Conservation (phyloP, 2,888 invertebrate genomes). For the Agonopterix subpropinquella region DNA sequence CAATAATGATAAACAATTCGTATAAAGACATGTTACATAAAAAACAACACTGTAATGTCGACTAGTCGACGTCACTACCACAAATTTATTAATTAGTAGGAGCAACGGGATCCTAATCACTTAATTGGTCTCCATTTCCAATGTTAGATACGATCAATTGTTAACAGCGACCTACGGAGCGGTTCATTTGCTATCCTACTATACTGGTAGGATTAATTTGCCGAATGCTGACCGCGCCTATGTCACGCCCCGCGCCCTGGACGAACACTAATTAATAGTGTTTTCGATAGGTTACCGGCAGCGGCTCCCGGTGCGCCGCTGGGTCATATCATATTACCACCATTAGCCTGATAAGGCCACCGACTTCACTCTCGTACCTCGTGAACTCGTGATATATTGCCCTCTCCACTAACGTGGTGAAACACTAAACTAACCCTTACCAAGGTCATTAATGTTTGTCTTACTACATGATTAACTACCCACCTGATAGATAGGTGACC, state of each 20-base stretch:
- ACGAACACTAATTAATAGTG: slow-evolving; percentile 63
- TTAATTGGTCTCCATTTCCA: slow-evolving; percentile 53
- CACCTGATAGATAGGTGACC: slow-evolving; percentile 17
- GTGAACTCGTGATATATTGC: slow-evolving; percentile 38
- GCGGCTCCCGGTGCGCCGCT: slow-evolving; percentile 28
- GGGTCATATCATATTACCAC: slow-evolving; percentile 39
- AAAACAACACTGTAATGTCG: slow-evolving; percentile 20
- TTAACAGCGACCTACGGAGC: slow-evolving; percentile 34
- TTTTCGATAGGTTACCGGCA: slow-evolving; percentile 53
- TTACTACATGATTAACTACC: slow-evolving; percentile 36
- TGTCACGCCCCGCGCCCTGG: slow-evolving; percentile 49
- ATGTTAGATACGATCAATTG: slow-evolving; percentile 56
- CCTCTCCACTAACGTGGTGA: slow-evolving; percentile 33
- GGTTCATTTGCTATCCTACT: slow-evolving; percentile 41
- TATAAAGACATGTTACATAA: no score
- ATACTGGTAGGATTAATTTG: slow-evolving; percentile 64
- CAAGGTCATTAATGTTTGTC: slow-evolving; percentile 35
- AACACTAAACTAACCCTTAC: slow-evolving; percentile 36
- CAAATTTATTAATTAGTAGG: slow-evolving; percentile 47
- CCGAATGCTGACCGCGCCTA: slow-evolving; percentile 66
- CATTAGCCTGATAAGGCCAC: slow-evolving; percentile 52
- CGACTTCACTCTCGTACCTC: slow-evolving; percentile 12
- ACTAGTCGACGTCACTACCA: slow-evolving; percentile 40
- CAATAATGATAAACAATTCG: no score
- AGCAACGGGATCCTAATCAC: slow-evolving; percentile 56